Conservation (phyloP, 2,888 invertebrate species). For the Hypena proboscidalis region DNA sequence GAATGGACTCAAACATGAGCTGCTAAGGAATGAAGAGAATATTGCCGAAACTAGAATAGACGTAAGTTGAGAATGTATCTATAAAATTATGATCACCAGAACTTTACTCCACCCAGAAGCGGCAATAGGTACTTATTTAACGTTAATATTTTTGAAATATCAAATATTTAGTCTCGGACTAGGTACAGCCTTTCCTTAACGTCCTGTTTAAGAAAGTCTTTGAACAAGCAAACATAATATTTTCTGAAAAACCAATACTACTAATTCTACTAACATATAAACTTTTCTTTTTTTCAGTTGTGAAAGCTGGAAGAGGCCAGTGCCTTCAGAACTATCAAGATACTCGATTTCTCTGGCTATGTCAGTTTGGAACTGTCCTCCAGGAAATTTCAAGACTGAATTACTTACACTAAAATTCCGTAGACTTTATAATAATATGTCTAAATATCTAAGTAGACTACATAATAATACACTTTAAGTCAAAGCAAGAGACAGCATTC, state of each 20-base stretch:
- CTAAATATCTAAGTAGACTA: conserved; percentile 24
- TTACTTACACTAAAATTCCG: conserved; percentile 42
- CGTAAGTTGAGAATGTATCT: conserved; percentile 64
- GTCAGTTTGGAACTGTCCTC: conserved; percentile 20
- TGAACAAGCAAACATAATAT: too few relatives aligned
- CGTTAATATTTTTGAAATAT: too few relatives aligned
- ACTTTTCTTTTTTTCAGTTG: conserved; percentile 45
- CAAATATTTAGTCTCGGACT: too few relatives aligned
- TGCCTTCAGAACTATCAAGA: conserved; percentile 19
- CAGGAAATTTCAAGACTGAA: conserved; percentile 50
- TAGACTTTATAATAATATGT: conserved; percentile 23
- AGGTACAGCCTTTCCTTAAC: too few relatives aligned
- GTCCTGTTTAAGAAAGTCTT: too few relatives aligned
- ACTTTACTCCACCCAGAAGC: too few relatives aligned
- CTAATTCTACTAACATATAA: background rate
- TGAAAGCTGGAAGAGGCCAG: conserved; percentile 32
- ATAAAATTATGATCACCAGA: too few relatives aligned
- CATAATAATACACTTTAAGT: background rate
- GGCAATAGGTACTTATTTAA: too few relatives aligned
- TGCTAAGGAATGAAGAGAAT: conserved; percentile 74
- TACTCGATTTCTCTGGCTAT: conserved; percentile 15
- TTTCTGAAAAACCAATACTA: background rate
- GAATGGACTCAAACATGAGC: conserved; percentile 77
- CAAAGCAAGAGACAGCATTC: too few relatives aligned
- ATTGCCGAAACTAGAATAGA: conserved; percentile 79